Percentiles rank a stretch among this genome's conserved stretches.
phyloP scores from a whole-genome alignment of 1,140 invertebrate species.

The Nasonia longicornis region DNA sequence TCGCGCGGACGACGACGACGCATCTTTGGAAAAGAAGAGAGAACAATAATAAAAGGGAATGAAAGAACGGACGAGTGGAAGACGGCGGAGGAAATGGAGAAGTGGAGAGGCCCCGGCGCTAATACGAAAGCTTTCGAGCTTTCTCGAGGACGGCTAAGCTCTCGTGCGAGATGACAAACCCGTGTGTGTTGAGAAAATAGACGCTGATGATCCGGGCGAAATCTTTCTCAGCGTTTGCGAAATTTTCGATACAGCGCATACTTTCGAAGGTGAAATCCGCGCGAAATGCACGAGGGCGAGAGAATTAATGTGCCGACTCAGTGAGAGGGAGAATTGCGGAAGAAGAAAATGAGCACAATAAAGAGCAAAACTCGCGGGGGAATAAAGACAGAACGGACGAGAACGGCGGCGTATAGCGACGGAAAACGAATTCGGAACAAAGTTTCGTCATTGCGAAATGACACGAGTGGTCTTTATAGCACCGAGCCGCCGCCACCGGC shows the following conservation, averaged over 20 bases:
- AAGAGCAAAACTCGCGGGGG: conserved; percentile 29
- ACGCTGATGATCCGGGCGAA: too few species aligned
- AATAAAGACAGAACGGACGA: conserved; percentile 42
- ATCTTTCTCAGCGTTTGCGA: not conserved
- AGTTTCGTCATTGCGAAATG: conserved; percentile 71
- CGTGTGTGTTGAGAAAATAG: not conserved
- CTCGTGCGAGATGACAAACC: not conserved
- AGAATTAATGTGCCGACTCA: conserved; percentile 35
- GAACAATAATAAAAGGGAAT: conserved; percentile 47
- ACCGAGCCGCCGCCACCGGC: conserved; percentile 56
- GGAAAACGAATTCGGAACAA: conserved; percentile 61
- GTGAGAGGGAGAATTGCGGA: conserved; percentile 30
- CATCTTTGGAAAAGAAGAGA: conserved; percentile 51
- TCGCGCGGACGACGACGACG: not conserved
- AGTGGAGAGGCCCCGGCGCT: conserved; percentile 47
- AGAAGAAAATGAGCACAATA: conserved; percentile 44
- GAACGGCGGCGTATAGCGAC: not conserved
- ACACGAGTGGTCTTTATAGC: conserved; percentile 71
- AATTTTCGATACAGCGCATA: not conserved
- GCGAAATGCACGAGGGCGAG: not conserved
- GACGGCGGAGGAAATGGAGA: conserved; percentile 38
- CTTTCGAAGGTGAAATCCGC: not conserved
- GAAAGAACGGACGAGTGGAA: conserved; percentile 45
- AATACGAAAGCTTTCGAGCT: conserved; percentile 56
- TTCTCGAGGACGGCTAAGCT: conserved; percentile 8